Conservation (phyloP, 2,113 vertebrate genomes). For the Telmatochromis bifrenatus region DNA sequence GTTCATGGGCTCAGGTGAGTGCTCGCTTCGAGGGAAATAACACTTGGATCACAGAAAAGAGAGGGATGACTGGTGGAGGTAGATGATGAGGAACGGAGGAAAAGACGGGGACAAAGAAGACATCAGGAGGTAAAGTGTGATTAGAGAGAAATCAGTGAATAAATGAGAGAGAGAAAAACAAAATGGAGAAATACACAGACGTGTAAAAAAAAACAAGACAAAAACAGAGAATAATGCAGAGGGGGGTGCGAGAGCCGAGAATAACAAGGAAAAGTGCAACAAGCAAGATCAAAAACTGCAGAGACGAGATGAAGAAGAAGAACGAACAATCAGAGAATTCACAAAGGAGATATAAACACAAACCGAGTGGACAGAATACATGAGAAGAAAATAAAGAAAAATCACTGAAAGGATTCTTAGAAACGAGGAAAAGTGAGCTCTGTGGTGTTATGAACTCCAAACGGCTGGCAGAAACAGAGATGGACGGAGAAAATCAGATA, state of each 20-base stretch:
- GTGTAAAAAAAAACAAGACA: background rate
- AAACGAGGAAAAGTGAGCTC: background rate
- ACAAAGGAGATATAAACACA: background rate
- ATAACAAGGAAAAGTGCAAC: background rate
- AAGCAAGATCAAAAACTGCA: background rate
- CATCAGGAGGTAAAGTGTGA: background rate
- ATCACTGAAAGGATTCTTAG: background rate
- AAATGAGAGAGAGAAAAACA: background rate
- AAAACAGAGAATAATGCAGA: background rate
- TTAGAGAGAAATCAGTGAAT: background rate
- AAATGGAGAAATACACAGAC: background rate
- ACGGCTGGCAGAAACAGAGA: background rate
- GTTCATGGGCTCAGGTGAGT: background rate
- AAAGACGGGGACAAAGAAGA: background rate
- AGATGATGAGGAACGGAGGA: background rate
- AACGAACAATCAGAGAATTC: background rate
- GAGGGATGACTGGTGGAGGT: background rate
- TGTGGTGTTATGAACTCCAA: background rate
- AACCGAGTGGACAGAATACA: background rate
- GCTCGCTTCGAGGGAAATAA: constrained; percentile 28
- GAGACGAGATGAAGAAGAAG: background rate
- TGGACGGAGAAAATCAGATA: background rate
- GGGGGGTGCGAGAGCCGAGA: background rate
- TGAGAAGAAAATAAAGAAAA: background rate
- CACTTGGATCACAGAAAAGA: background rate